Base-by-base conservation (phyloP, 2,797 vertebrate genomes). In the Silurus aristotelis region DNA sequence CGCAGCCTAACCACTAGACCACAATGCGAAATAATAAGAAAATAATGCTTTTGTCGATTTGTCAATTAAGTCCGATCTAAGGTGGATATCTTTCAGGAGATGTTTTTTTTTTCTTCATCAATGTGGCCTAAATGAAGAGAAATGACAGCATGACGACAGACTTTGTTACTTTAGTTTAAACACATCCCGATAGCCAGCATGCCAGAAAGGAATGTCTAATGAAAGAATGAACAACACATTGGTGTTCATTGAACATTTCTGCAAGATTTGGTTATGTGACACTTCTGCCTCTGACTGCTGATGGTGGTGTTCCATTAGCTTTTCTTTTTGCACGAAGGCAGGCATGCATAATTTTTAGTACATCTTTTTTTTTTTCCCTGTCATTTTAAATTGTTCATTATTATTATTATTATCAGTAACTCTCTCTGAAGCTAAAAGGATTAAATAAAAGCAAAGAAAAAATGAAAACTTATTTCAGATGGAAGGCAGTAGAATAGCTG, bases 81-180 rank as follows among this genome's bases (percentile, higher is more conserved):
- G 25, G 55, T 38, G 38, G 5, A 22, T 75, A 27, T 77, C 84
- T 68, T 93, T 92, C 90, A 90, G 92, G 88, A 92, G 17, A 64
- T 31, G 38, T 63, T 63, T 85, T 81, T 75, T 87, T 93, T 6
- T 10, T 91, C 90, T 87, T 93, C 13, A 19, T 91, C 90, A 88
- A 88, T 76, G 83, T 90, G 91, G 90, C 92, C 93, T 91, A 94
- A 94, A 94, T 92, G 93, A 93, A 92, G 93, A 93, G 94, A 94
- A 92, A 94, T 94, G 58, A 93, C 92, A 93, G 94, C 92, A 94
- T 92, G 92, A 78, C 94, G 61, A 94, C 92, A 93, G 91, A 93
- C 91, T 91, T 92, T 92, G 90, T 94, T 58, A 77, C 75, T 20
- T 77, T 77, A 58, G 75, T 94, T 93, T 90, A 90, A 92, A 93